phyloP scores from a whole-genome alignment of 1,140 invertebrate genomes.

The Hypsibius dujardini region DNA sequence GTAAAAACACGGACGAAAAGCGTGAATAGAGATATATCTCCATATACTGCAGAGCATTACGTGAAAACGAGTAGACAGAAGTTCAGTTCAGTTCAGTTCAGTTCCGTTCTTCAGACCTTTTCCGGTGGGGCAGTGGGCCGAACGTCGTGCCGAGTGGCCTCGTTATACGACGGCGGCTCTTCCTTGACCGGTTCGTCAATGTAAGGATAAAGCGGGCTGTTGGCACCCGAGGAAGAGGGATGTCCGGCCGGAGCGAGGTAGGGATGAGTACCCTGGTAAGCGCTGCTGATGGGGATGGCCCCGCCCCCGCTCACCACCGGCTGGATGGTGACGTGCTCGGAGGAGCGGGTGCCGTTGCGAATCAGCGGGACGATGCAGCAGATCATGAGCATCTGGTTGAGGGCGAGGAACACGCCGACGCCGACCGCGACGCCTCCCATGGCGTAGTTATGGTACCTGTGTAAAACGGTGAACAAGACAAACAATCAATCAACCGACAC shows the following conservation, averaged over 20 bases:
- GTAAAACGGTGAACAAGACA: background rate
- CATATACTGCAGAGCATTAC: no score
- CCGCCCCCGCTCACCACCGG: background rate
- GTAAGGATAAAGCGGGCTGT: background rate
- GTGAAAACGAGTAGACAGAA: no score
- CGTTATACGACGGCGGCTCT: background rate
- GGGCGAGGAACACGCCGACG: background rate
- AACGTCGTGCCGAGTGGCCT: background rate
- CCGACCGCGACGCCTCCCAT: background rate
- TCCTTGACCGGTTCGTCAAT: slow-evolving; percentile 14
- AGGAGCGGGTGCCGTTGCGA: background rate
- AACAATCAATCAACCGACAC: background rate
- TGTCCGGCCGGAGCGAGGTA: background rate
- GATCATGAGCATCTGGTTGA: slow-evolving; percentile 12
- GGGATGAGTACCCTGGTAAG: background rate
- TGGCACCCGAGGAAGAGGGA: background rate
- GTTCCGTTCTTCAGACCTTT: no score
- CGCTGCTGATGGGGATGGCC: background rate
- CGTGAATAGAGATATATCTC: no score
- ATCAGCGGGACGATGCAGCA: slow-evolving; percentile 5
- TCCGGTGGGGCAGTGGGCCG: no score
- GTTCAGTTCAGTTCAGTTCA: no score
- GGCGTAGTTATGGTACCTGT: background rate
- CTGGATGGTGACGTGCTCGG: background rate
- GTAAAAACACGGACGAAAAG: no score